A percentile compares a stretch with the other conserved stretches of the same genome.
phyloP scores from a whole-genome alignment of 2,113 vertebrate species.

The Oostethus manadensis region DNA sequence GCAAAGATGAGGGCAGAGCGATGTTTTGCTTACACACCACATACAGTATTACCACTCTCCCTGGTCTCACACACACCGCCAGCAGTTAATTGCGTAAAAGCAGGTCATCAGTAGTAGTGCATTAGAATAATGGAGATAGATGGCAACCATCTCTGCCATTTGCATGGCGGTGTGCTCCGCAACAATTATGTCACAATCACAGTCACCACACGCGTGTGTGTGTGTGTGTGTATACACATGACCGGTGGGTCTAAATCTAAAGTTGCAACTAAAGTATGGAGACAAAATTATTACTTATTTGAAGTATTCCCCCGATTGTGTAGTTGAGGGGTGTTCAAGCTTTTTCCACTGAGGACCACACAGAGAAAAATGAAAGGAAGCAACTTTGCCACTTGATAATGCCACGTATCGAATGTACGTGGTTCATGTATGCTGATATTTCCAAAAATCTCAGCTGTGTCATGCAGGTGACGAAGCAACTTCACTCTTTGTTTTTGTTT shows the following conservation, averaged over 20 bases:
- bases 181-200: constrained; percentile 70
- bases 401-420: too few species aligned
- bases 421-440: too few species aligned
- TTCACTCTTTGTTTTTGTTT: too few species aligned
- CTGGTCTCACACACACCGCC: constrained; percentile 23
- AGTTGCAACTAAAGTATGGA: neutral
- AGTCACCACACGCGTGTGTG: constrained; percentile 29
- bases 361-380: too few species aligned
- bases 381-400: too few species aligned
- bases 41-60: constrained; percentile 20
- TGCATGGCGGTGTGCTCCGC: constrained; percentile 63
- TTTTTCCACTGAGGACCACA: too few species aligned
- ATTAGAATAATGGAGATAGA: constrained; percentile 73
- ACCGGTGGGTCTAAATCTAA: constrained; percentile 49
- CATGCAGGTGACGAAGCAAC: too few species aligned
- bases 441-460: too few species aligned
- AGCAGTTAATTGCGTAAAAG: constrained; percentile 63
- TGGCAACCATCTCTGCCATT: constrained; percentile 65
- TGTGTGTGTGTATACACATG: constrained; percentile 27
- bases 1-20: constrained; percentile 43
- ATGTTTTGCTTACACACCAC: constrained; percentile 37
- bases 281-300: too few species aligned
- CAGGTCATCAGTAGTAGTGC: constrained; percentile 66
- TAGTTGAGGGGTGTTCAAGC: too few species aligned
- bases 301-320: too few species aligned